Evolutionary conservation across 2,797 vertebrate species (phyloP).

Genomic region (Tenualosa thibaudeaui): DNA sequence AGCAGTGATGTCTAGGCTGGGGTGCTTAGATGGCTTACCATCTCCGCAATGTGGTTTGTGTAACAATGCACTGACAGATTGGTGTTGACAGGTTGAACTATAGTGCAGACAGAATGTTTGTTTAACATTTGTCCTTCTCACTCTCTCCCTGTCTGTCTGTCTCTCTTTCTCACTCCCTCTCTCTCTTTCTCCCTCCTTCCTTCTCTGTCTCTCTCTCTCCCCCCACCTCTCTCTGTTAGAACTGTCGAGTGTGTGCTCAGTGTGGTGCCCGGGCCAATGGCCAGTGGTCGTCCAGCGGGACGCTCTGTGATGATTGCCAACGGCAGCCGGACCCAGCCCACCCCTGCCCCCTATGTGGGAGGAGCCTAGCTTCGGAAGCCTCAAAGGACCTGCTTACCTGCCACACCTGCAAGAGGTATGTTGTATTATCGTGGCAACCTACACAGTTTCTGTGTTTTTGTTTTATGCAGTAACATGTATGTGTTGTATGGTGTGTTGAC

Average conservation of each 20-base stretch:
- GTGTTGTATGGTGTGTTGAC: neutral
- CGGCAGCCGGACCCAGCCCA: slow-evolving; percentile 79
- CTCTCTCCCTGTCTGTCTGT: neutral
- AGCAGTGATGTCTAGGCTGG: neutral
- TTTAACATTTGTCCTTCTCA: neutral
- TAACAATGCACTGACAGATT: neutral
- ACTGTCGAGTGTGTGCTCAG: slow-evolving; percentile 88
- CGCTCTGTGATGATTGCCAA: slow-evolving; percentile 88
- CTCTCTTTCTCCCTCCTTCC: neutral
- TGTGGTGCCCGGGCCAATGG: slow-evolving; percentile 85
- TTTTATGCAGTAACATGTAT: neutral
- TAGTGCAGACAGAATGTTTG: neutral
- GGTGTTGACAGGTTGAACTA: neutral
- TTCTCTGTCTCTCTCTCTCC: slow-evolving; percentile 10
- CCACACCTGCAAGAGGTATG: slow-evolving; percentile 88
- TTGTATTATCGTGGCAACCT: neutral
- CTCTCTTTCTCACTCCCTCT: neutral
- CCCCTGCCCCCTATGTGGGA: slow-evolving; percentile 87
- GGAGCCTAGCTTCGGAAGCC: slow-evolving; percentile 70
- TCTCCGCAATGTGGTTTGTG: neutral
- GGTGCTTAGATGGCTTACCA: neutral
- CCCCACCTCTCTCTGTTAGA: slow-evolving; percentile 68
- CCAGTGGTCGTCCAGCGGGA: slow-evolving; percentile 90
- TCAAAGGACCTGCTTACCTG: slow-evolving; percentile 85
- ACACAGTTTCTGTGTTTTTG: neutral